Evolutionary conservation across 2,113 vertebrate species (phyloP), one percentile per base, ranked within the genome.

Genomic region (Todiramphus chloris): DNA sequence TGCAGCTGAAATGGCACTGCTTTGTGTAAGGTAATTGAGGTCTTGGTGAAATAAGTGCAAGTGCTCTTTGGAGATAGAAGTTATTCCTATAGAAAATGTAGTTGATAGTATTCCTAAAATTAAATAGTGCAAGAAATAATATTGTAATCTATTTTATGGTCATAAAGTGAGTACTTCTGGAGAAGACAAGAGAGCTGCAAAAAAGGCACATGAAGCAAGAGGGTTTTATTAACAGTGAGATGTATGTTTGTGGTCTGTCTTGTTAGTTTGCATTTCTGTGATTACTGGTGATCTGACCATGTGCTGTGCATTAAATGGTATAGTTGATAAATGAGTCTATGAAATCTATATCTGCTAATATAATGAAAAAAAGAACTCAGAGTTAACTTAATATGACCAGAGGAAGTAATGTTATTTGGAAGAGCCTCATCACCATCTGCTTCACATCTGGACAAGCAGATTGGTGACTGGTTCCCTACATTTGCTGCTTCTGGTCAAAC

Each of bases 261-360:
- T 78, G 70, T 81, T 90, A 73, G 77, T 85, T 68, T 76, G 85
- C 50, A 23, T 90, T 93, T 67, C 55, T 75, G 43, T 59, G 63
- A 60, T 70, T 87, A 70, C 28, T 48, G 60, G 39, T 11, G 55
- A 63, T 50, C 43, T 72, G 69, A 15, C 67, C 84, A 93, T 87
- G 89, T 95, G 93, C 83, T 93, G n/a, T 84, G 51, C 93, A 77
- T 95, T 92, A 76, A 90, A 56, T 9, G 31, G 19, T 27, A 33
- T 14, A n/a, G 82, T 41, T 96, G 91, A 91, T 89, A 86, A 94
- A 93, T 59, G 86, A 87, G 79, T 75, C 75, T 70, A 50, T 83
- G 84, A 83, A 75, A 86, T 83, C 68, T 68, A 16, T 88, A 86
- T 81, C 90, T 90, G 59, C 64, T 92, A 92, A 94, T 87, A 83